Evolutionary conservation across 1,140 invertebrate species (phyloP), one percentile per base, ranked within the genome.

Genomic region (Neodiprion lecontei): DNA sequence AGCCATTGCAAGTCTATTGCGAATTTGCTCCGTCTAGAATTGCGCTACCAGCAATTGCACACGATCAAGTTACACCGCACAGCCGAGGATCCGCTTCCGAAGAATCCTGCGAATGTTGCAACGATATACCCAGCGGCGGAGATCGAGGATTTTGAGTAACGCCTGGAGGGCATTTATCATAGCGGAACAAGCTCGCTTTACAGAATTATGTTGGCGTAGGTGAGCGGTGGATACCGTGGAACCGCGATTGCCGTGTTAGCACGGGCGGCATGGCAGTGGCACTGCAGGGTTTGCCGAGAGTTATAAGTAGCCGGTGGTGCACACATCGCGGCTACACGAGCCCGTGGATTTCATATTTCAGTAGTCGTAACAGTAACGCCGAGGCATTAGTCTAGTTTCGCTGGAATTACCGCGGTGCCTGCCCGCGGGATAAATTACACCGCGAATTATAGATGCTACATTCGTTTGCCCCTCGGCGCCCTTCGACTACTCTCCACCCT

Each of bases 401-500:
- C 75, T 66, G 65, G 72, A 73, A 76, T 76, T 67, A 70, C 40
- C 67, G 67, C 17, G 17, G 12, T 14, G 12, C 17, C 12, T 14
- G 17, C 17, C 12, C 61, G 61, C 11, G 10, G 40, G 40, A 69
- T 61, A 61, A 61, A 61, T 61, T 61, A 17, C 53, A 12, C 53
- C 11, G 53, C 53, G 72, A 72, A 70, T 74, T 71, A 73, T 68
- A 67, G 48, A 72, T 28, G 23, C 66, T 28, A 77, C 76, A 77
- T 77, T 78, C 76, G 72, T 79, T 77, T 78, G 75, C 79, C 75
- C 75, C 74, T 61, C 80, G 77, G 77, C 75, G 77, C 74, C 73
- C 77, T 77, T 75, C 78, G 79, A 74, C 67, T 78, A 74, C 67
- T 78, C 77, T 78, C 75, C 76, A 77, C 77, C 79, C 74, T 65